A percentile compares a stretch with the other conserved stretches of the same genome.
These are phyloP conservation scores for Pampusana beccarii DNA, from an alignment of 2,113 vertebrate genomes.

Conservation along the genomic window DNA sequence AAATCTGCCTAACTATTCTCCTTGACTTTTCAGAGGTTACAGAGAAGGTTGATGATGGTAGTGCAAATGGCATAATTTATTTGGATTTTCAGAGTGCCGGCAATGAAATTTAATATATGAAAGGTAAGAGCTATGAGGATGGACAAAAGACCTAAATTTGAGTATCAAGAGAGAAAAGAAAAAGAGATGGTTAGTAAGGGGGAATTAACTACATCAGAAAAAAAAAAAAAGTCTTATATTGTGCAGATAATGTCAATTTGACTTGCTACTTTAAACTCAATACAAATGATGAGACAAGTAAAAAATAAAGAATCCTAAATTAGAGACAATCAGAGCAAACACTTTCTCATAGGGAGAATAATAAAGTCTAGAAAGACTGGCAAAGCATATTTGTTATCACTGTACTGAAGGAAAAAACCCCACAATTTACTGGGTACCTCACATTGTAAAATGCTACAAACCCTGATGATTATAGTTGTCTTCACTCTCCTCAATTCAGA, in stretches of 20 bases:
- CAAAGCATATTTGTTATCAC: neutral
- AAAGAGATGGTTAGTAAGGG: neutral
- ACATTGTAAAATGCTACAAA: neutral
- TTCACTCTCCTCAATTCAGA: neutral
- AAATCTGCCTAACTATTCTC: neutral
- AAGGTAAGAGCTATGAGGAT: neutral
- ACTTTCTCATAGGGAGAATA: neutral
- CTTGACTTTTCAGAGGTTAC: slow-evolving; percentile 43
- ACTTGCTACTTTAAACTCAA: neutral
- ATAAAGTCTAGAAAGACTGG: neutral
- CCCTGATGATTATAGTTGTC: neutral
- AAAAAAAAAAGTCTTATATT: neutral
- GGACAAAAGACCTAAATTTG: neutral
- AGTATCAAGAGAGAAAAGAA: neutral
- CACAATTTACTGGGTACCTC: neutral
- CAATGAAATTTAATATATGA: slow-evolving; percentile 16
- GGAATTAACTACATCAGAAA: neutral
- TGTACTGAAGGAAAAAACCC: neutral
- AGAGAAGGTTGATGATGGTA: neutral
- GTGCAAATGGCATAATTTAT: slow-evolving; percentile 8
- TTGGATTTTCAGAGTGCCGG: neutral
- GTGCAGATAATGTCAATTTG: neutral
- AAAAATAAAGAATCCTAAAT: slow-evolving; percentile 40
- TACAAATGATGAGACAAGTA: neutral
- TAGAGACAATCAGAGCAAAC: neutral